phyloP scores from a whole-genome alignment of 2,113 vertebrate species.

The Corydoras sp. region DNA sequence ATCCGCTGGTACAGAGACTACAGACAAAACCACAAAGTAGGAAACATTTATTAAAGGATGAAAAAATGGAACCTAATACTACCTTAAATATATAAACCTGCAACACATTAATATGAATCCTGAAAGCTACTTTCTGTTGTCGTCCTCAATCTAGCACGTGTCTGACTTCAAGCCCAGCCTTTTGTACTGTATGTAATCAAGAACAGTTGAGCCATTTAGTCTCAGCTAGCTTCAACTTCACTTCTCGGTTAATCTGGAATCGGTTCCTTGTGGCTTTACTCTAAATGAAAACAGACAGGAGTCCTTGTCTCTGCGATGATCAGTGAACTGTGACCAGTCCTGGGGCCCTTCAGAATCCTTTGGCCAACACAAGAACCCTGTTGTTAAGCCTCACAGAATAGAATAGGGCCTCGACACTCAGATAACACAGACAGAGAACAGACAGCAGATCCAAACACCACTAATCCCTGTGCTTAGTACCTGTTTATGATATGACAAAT shows the following conservation, averaged over 20 bases:
- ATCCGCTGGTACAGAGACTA: constrained; percentile 58
- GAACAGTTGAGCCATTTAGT: constrained; percentile 31
- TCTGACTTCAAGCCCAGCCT: constrained; percentile 9
- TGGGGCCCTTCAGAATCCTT: constrained; percentile 64
- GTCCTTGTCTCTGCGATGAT: constrained; percentile 67
- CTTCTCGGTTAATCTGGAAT: constrained; percentile 34
- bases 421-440: constrained; percentile 83
- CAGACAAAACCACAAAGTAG: neutral
- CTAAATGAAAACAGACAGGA: constrained; percentile 65
- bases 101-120: neutral
- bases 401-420: constrained; percentile 57
- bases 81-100: neutral
- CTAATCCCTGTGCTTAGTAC: constrained; percentile 81
- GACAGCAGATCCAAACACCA: constrained; percentile 75
- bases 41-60: neutral
- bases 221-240: constrained; percentile 25
- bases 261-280: constrained; percentile 32
- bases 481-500: constrained; percentile 95
- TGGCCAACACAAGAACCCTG: constrained; percentile 72
- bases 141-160: neutral
- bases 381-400: constrained; percentile 74
- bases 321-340: constrained; percentile 68
- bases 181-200: constrained; percentile 22
- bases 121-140: neutral
- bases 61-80: neutral